Conservation (phyloP, 2,888 invertebrate genomes). For the Diaphora mendica region DNA sequence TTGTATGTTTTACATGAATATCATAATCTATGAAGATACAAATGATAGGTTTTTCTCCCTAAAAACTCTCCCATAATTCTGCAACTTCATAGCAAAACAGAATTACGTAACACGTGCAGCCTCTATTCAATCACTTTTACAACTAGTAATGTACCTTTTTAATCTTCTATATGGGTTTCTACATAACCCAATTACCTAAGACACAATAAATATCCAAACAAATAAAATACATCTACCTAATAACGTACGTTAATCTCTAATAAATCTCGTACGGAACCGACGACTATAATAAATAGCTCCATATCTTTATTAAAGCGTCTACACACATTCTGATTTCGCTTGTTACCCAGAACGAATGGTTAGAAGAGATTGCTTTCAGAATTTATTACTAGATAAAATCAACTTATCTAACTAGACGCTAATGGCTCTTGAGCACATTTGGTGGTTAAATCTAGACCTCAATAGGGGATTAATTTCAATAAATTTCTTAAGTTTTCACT, state of each 20-base stretch:
- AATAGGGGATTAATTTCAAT: neutral
- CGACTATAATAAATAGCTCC: constrained; percentile 7
- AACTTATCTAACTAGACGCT: neutral
- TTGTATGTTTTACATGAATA: too few species aligned
- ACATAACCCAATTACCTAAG: constrained; percentile 11
- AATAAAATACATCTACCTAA: constrained; percentile 13
- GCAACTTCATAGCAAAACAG: neutral
- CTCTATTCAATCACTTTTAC: neutral
- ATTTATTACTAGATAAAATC: constrained; percentile 1
- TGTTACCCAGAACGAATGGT: neutral
- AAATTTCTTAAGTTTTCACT: neutral
- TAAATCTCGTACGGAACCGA: constrained; percentile 14
- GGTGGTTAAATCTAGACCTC: neutral
- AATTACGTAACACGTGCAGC: neutral
- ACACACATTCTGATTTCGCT: neutral
- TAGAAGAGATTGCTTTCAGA: neutral
- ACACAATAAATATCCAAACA: constrained; percentile 14
- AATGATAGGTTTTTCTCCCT: too few species aligned
- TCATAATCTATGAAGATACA: too few species aligned
- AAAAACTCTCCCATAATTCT: too few species aligned
- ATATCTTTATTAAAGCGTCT: constrained; percentile 29
- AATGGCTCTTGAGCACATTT: neutral
- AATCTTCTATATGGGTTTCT: neutral
- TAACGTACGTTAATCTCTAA: constrained; percentile 8
- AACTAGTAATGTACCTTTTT: neutral